Percentiles rank a stretch among this genome's conserved stretches.
Conservation (phyloP, 64 coral and sea anemone genomes). For the Pocillopora damicornis region DNA sequence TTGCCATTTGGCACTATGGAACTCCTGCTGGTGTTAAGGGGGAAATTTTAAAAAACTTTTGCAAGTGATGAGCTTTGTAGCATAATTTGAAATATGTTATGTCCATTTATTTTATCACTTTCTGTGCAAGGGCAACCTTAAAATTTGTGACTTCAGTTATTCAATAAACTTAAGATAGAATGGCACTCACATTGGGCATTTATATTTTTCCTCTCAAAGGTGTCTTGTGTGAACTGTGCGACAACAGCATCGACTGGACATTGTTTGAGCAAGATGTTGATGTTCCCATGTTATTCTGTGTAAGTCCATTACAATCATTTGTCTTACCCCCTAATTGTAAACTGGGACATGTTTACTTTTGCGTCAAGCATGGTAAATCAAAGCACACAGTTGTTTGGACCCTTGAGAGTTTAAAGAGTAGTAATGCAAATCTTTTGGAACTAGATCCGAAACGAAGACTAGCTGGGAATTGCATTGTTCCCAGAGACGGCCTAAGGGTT, state of each 20-base stretch:
- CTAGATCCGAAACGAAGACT: conserved; percentile 56
- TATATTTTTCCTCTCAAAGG: conserved; percentile 32
- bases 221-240: conserved; percentile 49
- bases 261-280: conserved; percentile 20
- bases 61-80: too few relatives aligned
- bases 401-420: conserved; percentile 47
- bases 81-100: too few relatives aligned
- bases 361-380: conserved; percentile 85
- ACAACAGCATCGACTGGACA: conserved; percentile 43
- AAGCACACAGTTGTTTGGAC: conserved; percentile 81
- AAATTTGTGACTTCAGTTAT: too few relatives aligned
- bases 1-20: too few relatives aligned
- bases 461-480: conserved; percentile 46
- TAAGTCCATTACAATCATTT: not conserved
- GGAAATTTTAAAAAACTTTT: too few relatives aligned
- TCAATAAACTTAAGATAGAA: too few relatives aligned
- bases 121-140: too few relatives aligned
- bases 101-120: not conserved
- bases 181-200: not conserved
- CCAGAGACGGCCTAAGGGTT: conserved; percentile 48
- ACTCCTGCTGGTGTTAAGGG: too few relatives aligned
- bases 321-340: not conserved
- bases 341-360: conserved; percentile 42
- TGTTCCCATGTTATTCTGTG: not conserved
- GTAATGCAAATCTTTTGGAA: conserved; percentile 91